A percentile compares a stretch with the other conserved stretches of the same genome.
phyloP scores from a whole-genome alignment of 2,113 vertebrate genomes.

The Siniperca chuatsi region DNA sequence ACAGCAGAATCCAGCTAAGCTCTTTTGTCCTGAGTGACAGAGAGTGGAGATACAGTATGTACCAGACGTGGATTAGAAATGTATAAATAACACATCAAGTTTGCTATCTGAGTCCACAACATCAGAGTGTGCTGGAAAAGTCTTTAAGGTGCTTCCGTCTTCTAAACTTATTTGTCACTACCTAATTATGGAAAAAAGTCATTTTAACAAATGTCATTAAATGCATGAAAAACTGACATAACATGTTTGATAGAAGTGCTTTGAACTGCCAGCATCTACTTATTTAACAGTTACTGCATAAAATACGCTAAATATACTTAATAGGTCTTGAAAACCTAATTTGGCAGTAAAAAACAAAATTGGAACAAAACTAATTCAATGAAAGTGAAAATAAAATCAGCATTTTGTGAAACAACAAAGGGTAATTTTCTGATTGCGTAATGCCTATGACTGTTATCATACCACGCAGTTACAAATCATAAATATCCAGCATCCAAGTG shows the following conservation, averaged over 20 bases:
- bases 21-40: slow-evolving; percentile 56
- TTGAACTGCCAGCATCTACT: not conserved
- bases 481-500: not conserved
- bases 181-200: not conserved
- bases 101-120: slow-evolving; percentile 27
- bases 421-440: not conserved
- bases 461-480: not conserved
- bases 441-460: not conserved
- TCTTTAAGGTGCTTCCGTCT: not conserved
- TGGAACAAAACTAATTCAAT: not conserved
- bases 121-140: slow-evolving; percentile 29
- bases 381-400: not conserved
- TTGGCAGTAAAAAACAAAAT: not conserved
- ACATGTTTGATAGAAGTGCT: not conserved
- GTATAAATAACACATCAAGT: slow-evolving; percentile 23
- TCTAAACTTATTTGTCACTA: not conserved
- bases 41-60: slow-evolving; percentile 41
- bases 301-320: not conserved
- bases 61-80: slow-evolving; percentile 64
- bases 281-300: not conserved
- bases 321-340: not conserved
- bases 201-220: not conserved
- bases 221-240: not conserved
- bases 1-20: slow-evolving; percentile 62
- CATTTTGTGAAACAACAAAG: not conserved